Evolutionary conservation across 2,113 vertebrate genomes (phyloP).

Genomic region (Dipodomys ordii): DNA sequence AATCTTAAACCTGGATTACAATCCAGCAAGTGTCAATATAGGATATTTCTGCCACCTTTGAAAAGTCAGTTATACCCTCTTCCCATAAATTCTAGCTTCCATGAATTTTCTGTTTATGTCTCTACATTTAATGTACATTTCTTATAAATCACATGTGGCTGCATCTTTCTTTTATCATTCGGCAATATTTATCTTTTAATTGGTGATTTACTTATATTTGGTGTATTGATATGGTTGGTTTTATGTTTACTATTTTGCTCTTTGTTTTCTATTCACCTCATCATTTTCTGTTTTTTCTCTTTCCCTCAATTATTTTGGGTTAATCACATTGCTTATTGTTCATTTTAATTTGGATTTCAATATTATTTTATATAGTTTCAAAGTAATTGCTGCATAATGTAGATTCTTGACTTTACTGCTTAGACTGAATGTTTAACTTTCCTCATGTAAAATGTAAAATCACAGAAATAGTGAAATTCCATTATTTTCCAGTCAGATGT

Average conservation of each 20-base stretch:
- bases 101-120: background rate
- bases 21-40: background rate
- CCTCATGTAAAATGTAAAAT: conserved; percentile 24
- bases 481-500: background rate
- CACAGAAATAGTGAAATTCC: background rate
- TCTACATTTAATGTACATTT: conserved; percentile 4
- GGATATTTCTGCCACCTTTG: background rate
- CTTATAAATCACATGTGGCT: background rate
- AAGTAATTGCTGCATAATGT: background rate
- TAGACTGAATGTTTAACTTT: background rate
- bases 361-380: conserved; percentile 4
- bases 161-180: conserved; percentile 6
- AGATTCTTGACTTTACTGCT: background rate
- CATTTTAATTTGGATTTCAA: conserved; percentile 3
- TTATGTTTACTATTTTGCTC: conserved; percentile 33
- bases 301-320: background rate
- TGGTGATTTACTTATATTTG: conserved; percentile 13
- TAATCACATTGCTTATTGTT: background rate
- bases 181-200: conserved; percentile 16
- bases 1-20: background rate
- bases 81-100: conserved; percentile 22
- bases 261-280: conserved; percentile 15
- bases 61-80: background rate
- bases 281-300: background rate
- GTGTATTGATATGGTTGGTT: background rate